phyloP scores from a whole-genome alignment of 1,140 invertebrate genomes.

The Pteromalus puparum region DNA sequence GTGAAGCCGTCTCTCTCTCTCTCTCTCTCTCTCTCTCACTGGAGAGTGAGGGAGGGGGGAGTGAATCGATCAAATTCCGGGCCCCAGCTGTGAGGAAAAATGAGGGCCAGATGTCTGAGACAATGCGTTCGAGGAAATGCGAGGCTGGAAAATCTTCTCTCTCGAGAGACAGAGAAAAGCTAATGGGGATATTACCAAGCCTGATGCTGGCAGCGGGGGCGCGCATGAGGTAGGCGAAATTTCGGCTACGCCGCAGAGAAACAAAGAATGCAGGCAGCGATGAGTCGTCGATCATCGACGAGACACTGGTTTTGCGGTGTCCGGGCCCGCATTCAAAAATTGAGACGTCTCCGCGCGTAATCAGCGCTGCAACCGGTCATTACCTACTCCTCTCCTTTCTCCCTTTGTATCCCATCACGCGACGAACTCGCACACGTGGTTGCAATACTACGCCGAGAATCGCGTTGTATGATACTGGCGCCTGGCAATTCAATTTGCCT shows the following conservation, averaged over 20 bases:
- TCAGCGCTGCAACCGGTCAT: background rate
- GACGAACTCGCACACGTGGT: too few species aligned
- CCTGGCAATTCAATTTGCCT: too few species aligned
- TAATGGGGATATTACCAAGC: slow-evolving; percentile 52
- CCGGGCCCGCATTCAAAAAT: background rate
- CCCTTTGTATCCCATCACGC: too few species aligned
- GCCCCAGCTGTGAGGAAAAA: background rate
- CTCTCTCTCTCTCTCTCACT: slow-evolving; percentile 14
- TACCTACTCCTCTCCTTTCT: background rate
- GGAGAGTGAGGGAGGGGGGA: slow-evolving; percentile 44
- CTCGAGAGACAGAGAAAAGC: background rate
- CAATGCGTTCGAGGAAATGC: background rate
- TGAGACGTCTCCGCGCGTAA: background rate
- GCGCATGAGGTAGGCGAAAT: background rate
- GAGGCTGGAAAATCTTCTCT: slow-evolving; percentile 11
- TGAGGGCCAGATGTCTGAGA: slow-evolving; percentile 39
- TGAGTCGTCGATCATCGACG: background rate
- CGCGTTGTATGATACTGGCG: too few species aligned
- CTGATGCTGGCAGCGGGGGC: background rate
- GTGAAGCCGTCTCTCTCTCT: slow-evolving; percentile 53
- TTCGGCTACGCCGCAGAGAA: background rate
- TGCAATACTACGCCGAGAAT: too few species aligned
- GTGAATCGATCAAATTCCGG: slow-evolving; percentile 63
- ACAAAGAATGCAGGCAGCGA: background rate
- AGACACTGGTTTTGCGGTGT: background rate